A percentile compares a stretch with the other conserved stretches of the same genome.
These are phyloP conservation scores for Pelusios castaneus DNA, from an alignment of 2,113 vertebrate species.

Conservation along the genomic window DNA sequence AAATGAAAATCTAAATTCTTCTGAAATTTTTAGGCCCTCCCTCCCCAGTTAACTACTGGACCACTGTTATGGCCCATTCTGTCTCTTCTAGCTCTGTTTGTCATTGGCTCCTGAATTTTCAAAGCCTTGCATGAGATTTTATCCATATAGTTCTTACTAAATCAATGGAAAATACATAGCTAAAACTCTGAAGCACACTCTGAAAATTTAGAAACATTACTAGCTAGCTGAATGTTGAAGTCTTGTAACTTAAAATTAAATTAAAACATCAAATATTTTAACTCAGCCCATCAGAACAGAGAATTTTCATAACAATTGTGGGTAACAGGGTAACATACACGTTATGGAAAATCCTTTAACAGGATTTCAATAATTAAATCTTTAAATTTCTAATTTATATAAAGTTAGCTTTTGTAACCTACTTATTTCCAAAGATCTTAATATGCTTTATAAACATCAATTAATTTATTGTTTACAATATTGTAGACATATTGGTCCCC, in stretches of 20 bases:
- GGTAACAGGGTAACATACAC: background rate
- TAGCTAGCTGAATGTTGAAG: background rate
- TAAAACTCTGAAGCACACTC: background rate
- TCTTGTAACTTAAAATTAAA: background rate
- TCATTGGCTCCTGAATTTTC: background rate
- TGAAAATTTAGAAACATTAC: background rate
- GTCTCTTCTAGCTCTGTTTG: background rate
- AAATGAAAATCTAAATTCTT: background rate
- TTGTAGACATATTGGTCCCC: no score
- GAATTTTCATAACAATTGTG: background rate
- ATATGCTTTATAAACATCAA: background rate
- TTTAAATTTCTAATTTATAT: background rate
- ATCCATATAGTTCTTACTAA: background rate
- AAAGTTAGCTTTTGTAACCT: background rate
- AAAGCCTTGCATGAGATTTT: background rate
- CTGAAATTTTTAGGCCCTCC: background rate
- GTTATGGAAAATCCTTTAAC: background rate
- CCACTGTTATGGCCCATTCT: background rate
- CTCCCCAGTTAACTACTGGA: background rate
- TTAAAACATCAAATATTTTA: background rate
- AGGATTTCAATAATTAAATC: background rate
- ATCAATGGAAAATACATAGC: background rate
- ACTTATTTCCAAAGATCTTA: background rate
- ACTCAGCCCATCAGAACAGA: background rate
- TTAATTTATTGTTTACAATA: background rate